These are phyloP conservation scores for Ethmia dodecea DNA, from an alignment of 2,888 invertebrate species.

Conservation along the genomic window DNA sequence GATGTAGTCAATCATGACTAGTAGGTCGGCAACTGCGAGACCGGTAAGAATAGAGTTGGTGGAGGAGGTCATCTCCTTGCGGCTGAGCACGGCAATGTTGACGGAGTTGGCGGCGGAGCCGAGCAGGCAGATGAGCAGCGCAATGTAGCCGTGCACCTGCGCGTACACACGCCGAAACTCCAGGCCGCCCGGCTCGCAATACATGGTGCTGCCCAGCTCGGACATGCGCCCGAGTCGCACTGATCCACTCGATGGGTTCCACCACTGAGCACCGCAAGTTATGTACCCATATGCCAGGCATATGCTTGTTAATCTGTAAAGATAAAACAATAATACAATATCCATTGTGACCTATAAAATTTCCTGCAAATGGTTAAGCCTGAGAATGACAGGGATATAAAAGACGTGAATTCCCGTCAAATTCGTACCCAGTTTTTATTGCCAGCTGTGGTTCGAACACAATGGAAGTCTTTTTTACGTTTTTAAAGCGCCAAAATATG, in stretches of 20 bases:
- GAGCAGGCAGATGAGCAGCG: slow-evolving; percentile 90
- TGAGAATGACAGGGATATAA: too few species aligned
- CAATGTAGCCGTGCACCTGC: slow-evolving; percentile 89
- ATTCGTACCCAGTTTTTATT: too few species aligned
- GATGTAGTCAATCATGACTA: slow-evolving; percentile 96
- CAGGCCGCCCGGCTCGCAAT: slow-evolving; percentile 75
- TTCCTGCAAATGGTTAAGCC: too few species aligned
- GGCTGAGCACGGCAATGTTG: slow-evolving; percentile 92
- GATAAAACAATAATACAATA: too few species aligned
- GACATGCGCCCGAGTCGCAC: slow-evolving; percentile 6
- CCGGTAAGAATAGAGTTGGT: slow-evolving; percentile 96
- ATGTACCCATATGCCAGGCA: slow-evolving; percentile 1
- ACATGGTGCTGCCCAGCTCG: slow-evolving; percentile 26
- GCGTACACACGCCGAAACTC: slow-evolving; percentile 81
- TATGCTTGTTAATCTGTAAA: slow-evolving; percentile 6
- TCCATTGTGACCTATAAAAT: too few species aligned
- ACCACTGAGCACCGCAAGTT: not conserved
- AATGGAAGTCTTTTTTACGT: too few species aligned
- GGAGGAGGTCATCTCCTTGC: slow-evolving; percentile 93
- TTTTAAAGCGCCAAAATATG: too few species aligned
- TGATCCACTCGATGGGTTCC: not conserved
- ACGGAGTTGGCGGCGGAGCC: slow-evolving; percentile 93
- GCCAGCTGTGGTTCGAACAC: too few species aligned
- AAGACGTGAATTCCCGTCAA: too few species aligned
- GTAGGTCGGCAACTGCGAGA: slow-evolving; percentile 92